Base-by-base conservation (phyloP, 30 jellyfish, hydroid and myxozoan species). In the Turritopsis rubra region DNA sequence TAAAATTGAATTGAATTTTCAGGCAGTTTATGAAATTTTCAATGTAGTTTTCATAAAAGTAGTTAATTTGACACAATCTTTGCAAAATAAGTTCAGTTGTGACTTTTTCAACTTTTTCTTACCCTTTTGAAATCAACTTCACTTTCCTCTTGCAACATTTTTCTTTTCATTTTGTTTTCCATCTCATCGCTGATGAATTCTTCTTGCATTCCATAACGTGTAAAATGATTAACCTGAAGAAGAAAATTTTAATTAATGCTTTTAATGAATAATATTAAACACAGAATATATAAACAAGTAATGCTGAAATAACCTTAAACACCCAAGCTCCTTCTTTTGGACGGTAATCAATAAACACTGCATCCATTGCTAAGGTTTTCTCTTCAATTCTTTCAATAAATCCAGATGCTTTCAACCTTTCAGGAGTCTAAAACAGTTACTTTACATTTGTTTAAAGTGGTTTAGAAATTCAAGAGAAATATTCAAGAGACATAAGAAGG, bases 261-360 rank as follows among this genome's bases (percentile, higher is more conserved):
- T 8, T 8, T 9, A 27, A 8, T 23, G 31, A 27, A 68, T 23
- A 19, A 22, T 19, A 7, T 68, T 8, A n/a, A 68, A 27, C 16
- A 68, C 9, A 68, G 8, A 0, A 74, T 9, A 24, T 0, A 74
- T 9, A 29, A 24, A 74, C 27, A 74, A 23, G n/a, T n/a, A n/a
- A n/a, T n/a, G n/a, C n/a, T n/a, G 71, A 0, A 73, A 53, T 23
- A 54, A 91, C 97, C 91, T 86, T 89, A 54, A 92, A 92, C 28
- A 88, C 96, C 98, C 98, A 92, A 16, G 96, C 88, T 18, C 98
- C 98, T 18, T 83, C 84, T 19, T 85, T 72, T 28, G 98, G 96
- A 31, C 81, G 88, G 79, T 92, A 92, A 81, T 92, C 98, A 31
- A 92, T 81, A 80, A 92, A 92, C 60, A 87, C 53, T 18, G 98